A percentile compares a stretch with the other conserved stretches of the same genome.
phyloP scores from a whole-genome alignment of 2,888 invertebrate species.

The Neocrepidodera transversa region DNA sequence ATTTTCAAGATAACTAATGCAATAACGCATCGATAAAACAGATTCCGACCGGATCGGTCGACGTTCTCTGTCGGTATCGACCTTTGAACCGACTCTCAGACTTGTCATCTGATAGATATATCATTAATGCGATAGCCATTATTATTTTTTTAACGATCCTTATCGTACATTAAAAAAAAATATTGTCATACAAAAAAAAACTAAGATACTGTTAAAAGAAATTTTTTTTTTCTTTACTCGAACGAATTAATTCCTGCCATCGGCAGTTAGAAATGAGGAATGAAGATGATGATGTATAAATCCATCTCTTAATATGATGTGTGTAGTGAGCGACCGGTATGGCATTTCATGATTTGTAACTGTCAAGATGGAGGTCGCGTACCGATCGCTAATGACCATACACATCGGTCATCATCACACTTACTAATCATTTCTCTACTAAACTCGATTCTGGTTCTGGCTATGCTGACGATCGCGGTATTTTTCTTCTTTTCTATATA shows the following conservation, averaged over 20 bases:
- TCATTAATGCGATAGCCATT: too few species aligned
- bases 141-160: too few species aligned
- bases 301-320: constrained; percentile 42
- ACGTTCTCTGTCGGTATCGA: too few species aligned
- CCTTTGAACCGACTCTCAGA: too few species aligned
- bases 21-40: too few species aligned
- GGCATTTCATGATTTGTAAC: constrained; percentile 48
- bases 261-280: background rate
- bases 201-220: too few species aligned
- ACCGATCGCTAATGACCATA: constrained; percentile 51
- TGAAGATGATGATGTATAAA: constrained; percentile 49
- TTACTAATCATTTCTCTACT: constrained; percentile 33
- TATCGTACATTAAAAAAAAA: too few species aligned
- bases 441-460: constrained; percentile 7
- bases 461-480: constrained; percentile 8
- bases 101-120: too few species aligned
- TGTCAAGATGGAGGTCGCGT: constrained; percentile 50
- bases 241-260: constrained; percentile 7
- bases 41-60: too few species aligned
- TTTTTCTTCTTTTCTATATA: constrained; percentile 10
- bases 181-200: too few species aligned
- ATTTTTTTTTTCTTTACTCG: too few species aligned
- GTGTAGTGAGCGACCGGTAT: constrained; percentile 39
- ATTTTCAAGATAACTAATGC: too few species aligned
- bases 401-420: constrained; percentile 36